Conservation (phyloP, 2,888 invertebrate genomes). For the Eudemis profundana region DNA sequence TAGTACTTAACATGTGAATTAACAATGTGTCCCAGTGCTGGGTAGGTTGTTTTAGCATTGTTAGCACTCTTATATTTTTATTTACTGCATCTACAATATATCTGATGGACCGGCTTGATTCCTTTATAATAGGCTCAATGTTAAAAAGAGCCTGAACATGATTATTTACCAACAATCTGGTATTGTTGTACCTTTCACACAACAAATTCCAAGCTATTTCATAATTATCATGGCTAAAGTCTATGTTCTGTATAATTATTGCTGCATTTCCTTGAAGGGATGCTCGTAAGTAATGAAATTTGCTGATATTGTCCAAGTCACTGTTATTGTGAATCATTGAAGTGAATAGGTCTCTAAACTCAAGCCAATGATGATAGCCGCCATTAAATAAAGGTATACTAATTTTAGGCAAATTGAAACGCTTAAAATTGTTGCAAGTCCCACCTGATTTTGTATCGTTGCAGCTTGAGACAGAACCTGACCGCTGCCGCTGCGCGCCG, state of each 20-base stretch:
- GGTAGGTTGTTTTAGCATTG: conserved; percentile 31
- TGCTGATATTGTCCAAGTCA: conserved; percentile 16
- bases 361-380: conserved; percentile 20
- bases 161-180: conserved; percentile 44
- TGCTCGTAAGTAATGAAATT: conserved; percentile 19
- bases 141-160: conserved; percentile 46
- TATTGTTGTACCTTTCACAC: conserved; percentile 37
- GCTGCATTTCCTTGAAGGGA: conserved; percentile 11
- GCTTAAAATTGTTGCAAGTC: conserved; percentile 10
- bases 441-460: conserved; percentile 1
- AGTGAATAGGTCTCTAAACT: conserved; percentile 5
- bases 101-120: conserved; percentile 37
- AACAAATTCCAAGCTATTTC: conserved; percentile 35
- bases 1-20: conserved; percentile 38
- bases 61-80: conserved; percentile 46
- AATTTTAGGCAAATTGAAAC: conserved; percentile 8
- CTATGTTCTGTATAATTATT: conserved; percentile 5
- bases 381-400: conserved; percentile 9
- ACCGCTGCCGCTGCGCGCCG: background rate
- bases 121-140: conserved; percentile 32
- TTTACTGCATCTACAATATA: conserved; percentile 46
- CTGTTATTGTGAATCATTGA: conserved; percentile 9
- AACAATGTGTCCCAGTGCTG: conserved; percentile 43
- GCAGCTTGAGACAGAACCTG: background rate
- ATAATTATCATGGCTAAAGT: conserved; percentile 42